Evolutionary conservation across 2,888 invertebrate species (phyloP).

Genomic region (Corbicula japonica): DNA sequence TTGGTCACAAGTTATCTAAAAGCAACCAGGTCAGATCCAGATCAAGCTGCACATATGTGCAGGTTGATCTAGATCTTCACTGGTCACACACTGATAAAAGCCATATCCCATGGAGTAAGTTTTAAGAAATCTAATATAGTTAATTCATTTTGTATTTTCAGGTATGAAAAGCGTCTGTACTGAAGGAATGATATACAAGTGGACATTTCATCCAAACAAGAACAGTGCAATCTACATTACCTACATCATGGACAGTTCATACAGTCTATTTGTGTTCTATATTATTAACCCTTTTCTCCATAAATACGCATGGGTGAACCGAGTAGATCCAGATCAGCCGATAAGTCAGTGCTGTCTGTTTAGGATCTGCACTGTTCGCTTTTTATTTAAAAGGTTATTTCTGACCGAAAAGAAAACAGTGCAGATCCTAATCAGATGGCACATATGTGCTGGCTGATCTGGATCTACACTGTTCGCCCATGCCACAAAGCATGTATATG

Average conservation of each 20-base stretch:
- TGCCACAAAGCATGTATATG: too few species aligned
- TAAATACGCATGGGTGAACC: neutral
- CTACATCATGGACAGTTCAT: too few species aligned
- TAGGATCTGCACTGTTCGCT: neutral
- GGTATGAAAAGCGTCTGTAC: conserved; percentile 76
- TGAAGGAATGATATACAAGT: conserved; percentile 45
- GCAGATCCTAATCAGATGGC: too few species aligned
- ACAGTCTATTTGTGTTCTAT: too few species aligned
- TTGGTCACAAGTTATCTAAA: too few species aligned
- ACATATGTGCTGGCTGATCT: too few species aligned
- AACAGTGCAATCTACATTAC: neutral
- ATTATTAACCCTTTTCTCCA: neutral
- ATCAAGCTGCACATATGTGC: neutral
- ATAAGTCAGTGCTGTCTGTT: neutral
- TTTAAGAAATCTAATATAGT: too few species aligned
- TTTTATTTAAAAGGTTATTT: too few species aligned
- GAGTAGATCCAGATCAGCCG: neutral
- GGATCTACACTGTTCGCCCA: too few species aligned
- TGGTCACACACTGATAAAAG: too few species aligned
- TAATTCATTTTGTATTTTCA: conserved; percentile 56
- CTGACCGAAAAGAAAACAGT: too few species aligned
- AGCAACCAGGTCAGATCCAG: neutral
- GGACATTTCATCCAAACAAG: neutral
- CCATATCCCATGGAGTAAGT: too few species aligned
- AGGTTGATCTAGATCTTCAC: neutral